Evolutionary conservation across 23 tunicate genomes (phyloP), one percentile per base, ranked within the genome.

Genomic region (Corella eumyota): DNA sequence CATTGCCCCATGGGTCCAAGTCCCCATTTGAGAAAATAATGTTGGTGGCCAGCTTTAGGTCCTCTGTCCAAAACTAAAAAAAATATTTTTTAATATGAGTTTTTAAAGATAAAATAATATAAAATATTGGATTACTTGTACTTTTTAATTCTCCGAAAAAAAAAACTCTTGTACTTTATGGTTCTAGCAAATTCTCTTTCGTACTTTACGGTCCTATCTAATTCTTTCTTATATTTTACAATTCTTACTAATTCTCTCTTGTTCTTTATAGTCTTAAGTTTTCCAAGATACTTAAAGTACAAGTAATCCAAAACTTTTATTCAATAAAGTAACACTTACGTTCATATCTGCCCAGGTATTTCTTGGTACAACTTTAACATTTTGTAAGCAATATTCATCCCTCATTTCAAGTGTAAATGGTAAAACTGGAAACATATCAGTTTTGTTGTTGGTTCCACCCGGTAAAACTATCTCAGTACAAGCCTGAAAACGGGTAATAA

Each of bases 11-110:
- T 7, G 99, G 99, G 62, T 93, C 99, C 0, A 93, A 36, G 60
- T 93, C 99, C 45, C 99, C 99, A 54, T 93, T 93, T 27, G 99
- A 93, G 62, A 93, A 93, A 23, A 93, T 93, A 29, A 88, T 88
- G 77, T 88, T 88, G 32, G 73, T 51, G 4, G 87, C 75, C 17
- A 66, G 60, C 11, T 75, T 46, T 28, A 88, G 20, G 26, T 79
- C 38, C 32, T 69, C 81, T 6, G 76, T 69, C 96, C 96, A 88
- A 40, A 69, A 88, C 96, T 88, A 28, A 2, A 20, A 23, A 53
- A n/a, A 11, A 53, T 20, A 23, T 53, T 53, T n/a, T 11, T 11
- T 53, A 21, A 13, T 20, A 53, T 9, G 48, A n/a, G n/a, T n/a
- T n/a, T n/a, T n/a, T n/a, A n/a, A n/a, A n/a, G n/a, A n/a, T n/a